A percentile compares a stretch with the other conserved stretches of the same genome.
Evolutionary conservation across 2,797 vertebrate genomes (phyloP).

Genomic region (Acanthurus leucopareius): DNA sequence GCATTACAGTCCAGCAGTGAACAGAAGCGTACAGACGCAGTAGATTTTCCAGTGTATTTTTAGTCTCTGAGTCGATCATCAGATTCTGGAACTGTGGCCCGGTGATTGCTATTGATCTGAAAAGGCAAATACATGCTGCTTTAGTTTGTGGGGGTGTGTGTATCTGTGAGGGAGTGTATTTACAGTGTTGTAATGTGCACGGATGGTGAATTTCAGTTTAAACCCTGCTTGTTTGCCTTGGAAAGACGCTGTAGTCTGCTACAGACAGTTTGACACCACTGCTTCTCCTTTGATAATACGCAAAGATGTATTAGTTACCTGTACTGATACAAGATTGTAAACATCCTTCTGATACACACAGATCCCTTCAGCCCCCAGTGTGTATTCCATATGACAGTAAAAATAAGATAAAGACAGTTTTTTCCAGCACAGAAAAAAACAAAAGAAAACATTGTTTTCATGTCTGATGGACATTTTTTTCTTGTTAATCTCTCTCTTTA

Average conservation of each 20-base stretch:
- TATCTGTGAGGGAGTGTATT: conserved; percentile 12
- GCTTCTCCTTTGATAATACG: conserved; percentile 42
- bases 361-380: conserved; percentile 5
- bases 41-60: conserved; percentile 70
- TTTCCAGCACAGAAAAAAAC: not conserved
- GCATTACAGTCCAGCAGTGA: conserved; percentile 30
- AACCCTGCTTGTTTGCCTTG: conserved; percentile 41
- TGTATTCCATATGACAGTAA: not conserved
- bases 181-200: conserved; percentile 36
- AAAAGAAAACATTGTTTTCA: conserved; percentile 27
- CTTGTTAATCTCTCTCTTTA: conserved; percentile 30
- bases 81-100: conserved; percentile 63
- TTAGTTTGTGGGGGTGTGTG: conserved; percentile 20
- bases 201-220: conserved; percentile 18
- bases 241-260: conserved; percentile 26
- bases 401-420: not conserved
- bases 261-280: conserved; percentile 40
- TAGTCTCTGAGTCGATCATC: conserved; percentile 66
- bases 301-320: conserved; percentile 19
- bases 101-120: conserved; percentile 81
- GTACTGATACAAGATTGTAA: not conserved
- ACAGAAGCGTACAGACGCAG: conserved; percentile 28
- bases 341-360: conserved; percentile 8
- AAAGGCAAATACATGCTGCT: conserved; percentile 56
- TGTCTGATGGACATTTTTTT: conserved; percentile 3